These are phyloP conservation scores for Mastomys coucha DNA, from an alignment of 2,113 vertebrate genomes.

Conservation along the genomic window DNA sequence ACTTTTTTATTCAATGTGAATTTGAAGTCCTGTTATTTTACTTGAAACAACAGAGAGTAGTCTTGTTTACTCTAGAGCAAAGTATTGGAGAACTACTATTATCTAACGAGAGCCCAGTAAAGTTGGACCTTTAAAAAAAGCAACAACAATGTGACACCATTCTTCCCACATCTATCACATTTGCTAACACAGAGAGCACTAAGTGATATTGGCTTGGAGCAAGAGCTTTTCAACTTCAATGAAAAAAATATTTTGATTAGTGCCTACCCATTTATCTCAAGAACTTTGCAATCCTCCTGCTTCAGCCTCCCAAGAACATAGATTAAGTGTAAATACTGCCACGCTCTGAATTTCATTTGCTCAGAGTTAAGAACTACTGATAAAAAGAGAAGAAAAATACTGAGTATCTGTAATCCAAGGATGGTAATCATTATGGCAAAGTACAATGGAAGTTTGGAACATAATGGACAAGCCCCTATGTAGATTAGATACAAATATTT, in stretches of 20 bases:
- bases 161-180: not conserved
- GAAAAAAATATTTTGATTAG: not conserved
- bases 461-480: not conserved
- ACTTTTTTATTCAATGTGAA: not conserved
- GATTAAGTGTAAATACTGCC: not conserved
- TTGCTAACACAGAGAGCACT: not conserved
- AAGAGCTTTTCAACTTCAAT: not conserved
- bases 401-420: not conserved
- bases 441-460: not conserved
- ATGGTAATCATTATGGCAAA: not conserved
- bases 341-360: not conserved
- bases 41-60: not conserved
- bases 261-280: not conserved
- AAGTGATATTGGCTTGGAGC: not conserved
- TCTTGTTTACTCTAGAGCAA: not conserved
- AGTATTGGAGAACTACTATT: not conserved
- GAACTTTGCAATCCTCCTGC: not conserved
- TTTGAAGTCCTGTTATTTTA: slow-evolving; percentile 16
- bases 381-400: not conserved
- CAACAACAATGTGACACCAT: too few relatives aligned
- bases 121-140: not conserved
- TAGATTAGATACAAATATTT: slow-evolving; percentile 4
- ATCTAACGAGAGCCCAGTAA: not conserved
- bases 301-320: not conserved
- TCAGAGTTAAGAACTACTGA: not conserved